phyloP scores from a whole-genome alignment of 2,113 vertebrate species.

The Perca schrenkii region DNA sequence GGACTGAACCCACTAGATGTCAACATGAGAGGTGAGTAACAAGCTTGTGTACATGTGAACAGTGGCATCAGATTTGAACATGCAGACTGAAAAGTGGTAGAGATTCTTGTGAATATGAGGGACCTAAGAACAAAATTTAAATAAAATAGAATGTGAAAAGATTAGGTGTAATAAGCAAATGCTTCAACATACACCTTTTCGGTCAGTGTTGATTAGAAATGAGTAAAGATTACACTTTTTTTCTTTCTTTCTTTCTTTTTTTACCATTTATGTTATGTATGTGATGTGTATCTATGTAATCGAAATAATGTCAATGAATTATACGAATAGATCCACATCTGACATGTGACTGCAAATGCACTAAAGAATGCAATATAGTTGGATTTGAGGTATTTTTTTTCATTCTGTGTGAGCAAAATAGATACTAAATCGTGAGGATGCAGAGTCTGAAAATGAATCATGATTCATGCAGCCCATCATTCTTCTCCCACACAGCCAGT shows the following conservation, averaged over 20 bases:
- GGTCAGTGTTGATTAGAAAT: no score
- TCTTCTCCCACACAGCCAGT: background rate
- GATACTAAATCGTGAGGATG: background rate
- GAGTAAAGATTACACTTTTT: no score
- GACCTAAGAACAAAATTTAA: no score
- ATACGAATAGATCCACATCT: background rate
- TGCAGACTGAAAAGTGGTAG: background rate
- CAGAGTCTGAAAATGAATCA: background rate
- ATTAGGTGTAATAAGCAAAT: no score
- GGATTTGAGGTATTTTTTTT: background rate
- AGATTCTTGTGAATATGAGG: no score
- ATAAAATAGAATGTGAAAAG: no score
- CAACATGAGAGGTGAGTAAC: constrained; percentile 95
- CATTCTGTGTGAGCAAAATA: background rate
- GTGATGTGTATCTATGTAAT: no score
- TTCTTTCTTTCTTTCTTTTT: no score
- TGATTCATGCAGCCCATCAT: background rate
- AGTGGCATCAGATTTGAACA: background rate
- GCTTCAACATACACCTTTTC: no score
- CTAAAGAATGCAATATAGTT: no score
- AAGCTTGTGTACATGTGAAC: background rate
- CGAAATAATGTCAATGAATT: background rate
- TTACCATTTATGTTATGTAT: no score
- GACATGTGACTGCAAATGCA: background rate
- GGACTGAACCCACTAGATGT: constrained; percentile 94